phyloP scores from a whole-genome alignment of 2,113 vertebrate species.

The Cephalopholis sonnerati region DNA sequence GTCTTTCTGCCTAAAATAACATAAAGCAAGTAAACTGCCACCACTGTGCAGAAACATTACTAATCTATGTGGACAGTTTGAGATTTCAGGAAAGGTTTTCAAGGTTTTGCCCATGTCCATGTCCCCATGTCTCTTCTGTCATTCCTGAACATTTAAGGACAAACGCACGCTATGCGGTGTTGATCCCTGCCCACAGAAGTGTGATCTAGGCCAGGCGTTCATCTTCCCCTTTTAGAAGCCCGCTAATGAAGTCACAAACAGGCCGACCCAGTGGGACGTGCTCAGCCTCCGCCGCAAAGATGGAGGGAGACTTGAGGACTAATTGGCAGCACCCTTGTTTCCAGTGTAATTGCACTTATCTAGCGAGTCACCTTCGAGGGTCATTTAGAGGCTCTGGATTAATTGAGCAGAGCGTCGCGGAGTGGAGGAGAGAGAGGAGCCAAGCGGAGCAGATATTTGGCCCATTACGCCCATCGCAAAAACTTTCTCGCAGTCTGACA shows the following conservation, averaged over 20 bases:
- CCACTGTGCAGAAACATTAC: background rate
- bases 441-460: constrained; percentile 75
- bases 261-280: constrained; percentile 78
- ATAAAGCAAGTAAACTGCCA: constrained; percentile 5
- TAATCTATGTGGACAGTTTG: background rate
- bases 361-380: constrained; percentile 87
- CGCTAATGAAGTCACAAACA: constrained; percentile 87
- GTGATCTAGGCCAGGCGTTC: constrained; percentile 75
- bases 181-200: constrained; percentile 68
- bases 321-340: constrained; percentile 86
- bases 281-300: constrained; percentile 67
- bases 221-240: constrained; percentile 83
- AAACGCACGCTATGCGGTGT: constrained; percentile 56
- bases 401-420: constrained; percentile 82
- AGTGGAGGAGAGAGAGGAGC: constrained; percentile 66
- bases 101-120: constrained; percentile 9
- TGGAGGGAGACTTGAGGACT: constrained; percentile 80
- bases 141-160: constrained; percentile 62
- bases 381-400: constrained; percentile 85
- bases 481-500: constrained; percentile 73
- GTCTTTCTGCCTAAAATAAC: constrained; percentile 31
- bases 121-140: constrained; percentile 9
- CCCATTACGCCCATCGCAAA: constrained; percentile 79
- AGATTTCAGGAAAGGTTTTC: constrained; percentile 5
- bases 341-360: constrained; percentile 87